Evolutionary conservation across 2,888 invertebrate genomes (phyloP).

Genomic region (Calliopum simillimum): DNA sequence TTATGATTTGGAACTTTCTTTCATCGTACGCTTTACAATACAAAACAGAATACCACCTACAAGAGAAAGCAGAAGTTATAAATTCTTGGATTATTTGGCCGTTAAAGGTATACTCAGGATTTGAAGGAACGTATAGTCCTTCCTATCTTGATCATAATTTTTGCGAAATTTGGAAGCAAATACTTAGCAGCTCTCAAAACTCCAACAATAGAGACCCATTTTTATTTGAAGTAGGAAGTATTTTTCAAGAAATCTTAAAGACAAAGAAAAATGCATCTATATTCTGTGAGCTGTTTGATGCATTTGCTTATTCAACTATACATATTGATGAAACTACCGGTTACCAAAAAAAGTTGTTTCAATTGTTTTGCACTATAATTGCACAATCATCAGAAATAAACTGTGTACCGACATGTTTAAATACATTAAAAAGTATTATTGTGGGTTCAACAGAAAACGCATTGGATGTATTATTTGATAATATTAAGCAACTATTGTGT

Average conservation of each 20-base stretch:
- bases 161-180: constrained; percentile 56
- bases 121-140: constrained; percentile 48
- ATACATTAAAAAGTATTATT: constrained; percentile 54
- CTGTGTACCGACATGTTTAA: constrained; percentile 54
- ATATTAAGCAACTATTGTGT: constrained; percentile 50
- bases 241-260: constrained; percentile 49
- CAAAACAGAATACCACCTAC: constrained; percentile 54
- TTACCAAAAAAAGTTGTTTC: constrained; percentile 43
- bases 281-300: constrained; percentile 57
- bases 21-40: constrained; percentile 51
- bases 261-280: constrained; percentile 28
- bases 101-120: constrained; percentile 52
- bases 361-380: constrained; percentile 29
- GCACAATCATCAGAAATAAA: background rate
- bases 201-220: constrained; percentile 52
- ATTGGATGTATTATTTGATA: constrained; percentile 50
- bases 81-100: constrained; percentile 64
- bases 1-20: constrained; percentile 59
- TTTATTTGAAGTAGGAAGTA: constrained; percentile 44
- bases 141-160: constrained; percentile 51
- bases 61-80: constrained; percentile 51
- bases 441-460: constrained; percentile 52
- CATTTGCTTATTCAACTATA: constrained; percentile 50
- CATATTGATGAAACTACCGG: constrained; percentile 50
- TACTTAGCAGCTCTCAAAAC: constrained; percentile 54